Conservation (phyloP, 2,797 vertebrate genomes). For the Lagodon rhomboides region DNA sequence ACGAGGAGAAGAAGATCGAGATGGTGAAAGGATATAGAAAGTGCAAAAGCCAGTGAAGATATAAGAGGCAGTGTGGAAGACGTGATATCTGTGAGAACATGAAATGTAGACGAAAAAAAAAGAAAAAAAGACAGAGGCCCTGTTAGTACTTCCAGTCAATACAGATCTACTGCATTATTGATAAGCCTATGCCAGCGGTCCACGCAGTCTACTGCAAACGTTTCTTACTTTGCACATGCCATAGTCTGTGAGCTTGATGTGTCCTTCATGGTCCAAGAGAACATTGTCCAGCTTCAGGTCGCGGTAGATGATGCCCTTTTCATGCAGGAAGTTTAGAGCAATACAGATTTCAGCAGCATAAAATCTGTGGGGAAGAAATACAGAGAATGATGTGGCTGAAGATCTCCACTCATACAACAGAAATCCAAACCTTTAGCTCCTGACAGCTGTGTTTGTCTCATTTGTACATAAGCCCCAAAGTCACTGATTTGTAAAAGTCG, state of each 20-base stretch:
- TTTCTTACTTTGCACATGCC: slow-evolving; percentile 96
- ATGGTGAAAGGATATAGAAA: not conserved
- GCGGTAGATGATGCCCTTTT: slow-evolving; percentile 97
- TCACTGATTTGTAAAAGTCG: not conserved
- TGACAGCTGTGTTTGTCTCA: not conserved
- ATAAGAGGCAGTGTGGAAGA: not conserved
- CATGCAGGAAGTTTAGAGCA: slow-evolving; percentile 97
- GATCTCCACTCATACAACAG: not conserved
- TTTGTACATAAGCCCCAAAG: not conserved
- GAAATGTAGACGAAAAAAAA: not conserved
- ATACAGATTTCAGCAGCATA: slow-evolving; percentile 99
- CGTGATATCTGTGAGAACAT: not conserved
- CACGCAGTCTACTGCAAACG: not conserved
- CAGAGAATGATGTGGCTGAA: not conserved
- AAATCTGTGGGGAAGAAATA: slow-evolving; percentile 85
- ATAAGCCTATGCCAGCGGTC: not conserved
- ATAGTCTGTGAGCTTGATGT: slow-evolving; percentile 98
- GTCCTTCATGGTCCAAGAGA: slow-evolving; percentile 95
- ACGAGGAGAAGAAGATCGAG: not conserved
- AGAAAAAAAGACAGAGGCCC: not conserved
- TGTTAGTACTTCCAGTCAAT: slow-evolving; percentile 20
- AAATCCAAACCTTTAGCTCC: not conserved
- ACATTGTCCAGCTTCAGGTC: slow-evolving; percentile 99
- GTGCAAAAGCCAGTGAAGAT: not conserved
- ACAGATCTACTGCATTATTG: slow-evolving; percentile 45